Conservation (phyloP, 2,888 invertebrate species). For the Tubulanus polymorphus region DNA sequence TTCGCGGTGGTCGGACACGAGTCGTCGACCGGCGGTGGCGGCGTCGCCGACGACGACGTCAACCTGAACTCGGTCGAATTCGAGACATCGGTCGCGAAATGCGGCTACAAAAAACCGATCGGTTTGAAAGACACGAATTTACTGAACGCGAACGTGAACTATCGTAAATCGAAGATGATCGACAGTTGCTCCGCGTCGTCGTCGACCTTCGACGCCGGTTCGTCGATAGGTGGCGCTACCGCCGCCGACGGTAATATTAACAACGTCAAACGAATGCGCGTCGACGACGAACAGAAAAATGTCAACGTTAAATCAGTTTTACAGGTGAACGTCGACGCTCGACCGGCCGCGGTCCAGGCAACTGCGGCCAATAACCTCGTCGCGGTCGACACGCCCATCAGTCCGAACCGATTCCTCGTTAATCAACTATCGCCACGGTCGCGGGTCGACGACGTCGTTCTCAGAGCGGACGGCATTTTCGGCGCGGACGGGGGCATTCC, state of each 20-base stretch:
- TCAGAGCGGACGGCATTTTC: not conserved
- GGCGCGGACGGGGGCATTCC: not conserved
- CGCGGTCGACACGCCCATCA: not conserved
- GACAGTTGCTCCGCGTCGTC: too few species aligned
- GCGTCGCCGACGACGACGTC: constrained; percentile 16
- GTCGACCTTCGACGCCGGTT: too few species aligned
- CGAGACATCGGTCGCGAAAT: constrained; percentile 3
- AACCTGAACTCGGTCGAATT: not conserved
- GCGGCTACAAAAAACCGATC: not conserved
- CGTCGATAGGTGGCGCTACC: not conserved
- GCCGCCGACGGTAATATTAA: constrained; percentile 23
- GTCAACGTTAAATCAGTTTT: constrained; percentile 39
- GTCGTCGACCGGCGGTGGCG: constrained; percentile 8
- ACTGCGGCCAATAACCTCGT: constrained; percentile 15
- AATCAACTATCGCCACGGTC: too few species aligned
- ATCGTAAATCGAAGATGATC: constrained; percentile 17
- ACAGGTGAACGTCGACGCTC: constrained; percentile 38
- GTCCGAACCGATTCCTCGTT: not conserved
- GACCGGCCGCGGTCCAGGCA: too few species aligned
- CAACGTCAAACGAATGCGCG: constrained; percentile 41
- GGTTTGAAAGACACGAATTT: constrained; percentile 57
- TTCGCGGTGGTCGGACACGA: constrained; percentile 40
- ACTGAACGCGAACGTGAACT: constrained; percentile 37
- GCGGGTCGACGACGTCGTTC: not conserved
- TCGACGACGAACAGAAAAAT: constrained; percentile 43